A percentile compares a stretch with the other conserved stretches of the same genome.
Evolutionary conservation across 2,797 vertebrate genomes (phyloP).

Genomic region (Squalus acanthias): DNA sequence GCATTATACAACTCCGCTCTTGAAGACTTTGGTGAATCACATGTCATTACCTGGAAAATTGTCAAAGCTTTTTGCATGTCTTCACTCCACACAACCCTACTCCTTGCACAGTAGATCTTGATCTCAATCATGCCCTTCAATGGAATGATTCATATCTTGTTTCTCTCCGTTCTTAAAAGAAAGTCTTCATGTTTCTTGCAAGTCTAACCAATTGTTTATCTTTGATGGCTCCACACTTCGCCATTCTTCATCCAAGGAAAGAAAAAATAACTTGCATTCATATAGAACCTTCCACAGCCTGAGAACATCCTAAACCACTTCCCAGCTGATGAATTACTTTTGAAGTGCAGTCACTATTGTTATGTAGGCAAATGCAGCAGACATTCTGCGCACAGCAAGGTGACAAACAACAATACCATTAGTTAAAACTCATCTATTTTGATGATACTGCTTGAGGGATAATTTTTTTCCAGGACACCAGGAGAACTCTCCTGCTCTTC

Average conservation of each 20-base stretch:
- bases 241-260: background rate
- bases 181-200: background rate
- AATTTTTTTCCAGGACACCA: background rate
- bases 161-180: conserved; percentile 2
- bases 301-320: background rate
- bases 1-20: background rate
- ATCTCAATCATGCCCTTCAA: conserved; percentile 5
- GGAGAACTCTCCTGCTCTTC: background rate
- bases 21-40: background rate
- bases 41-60: background rate
- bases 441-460: background rate
- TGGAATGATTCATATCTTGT: background rate
- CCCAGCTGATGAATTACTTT: background rate
- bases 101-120: background rate
- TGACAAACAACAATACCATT: background rate
- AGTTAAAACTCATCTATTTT: background rate
- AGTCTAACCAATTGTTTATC: background rate
- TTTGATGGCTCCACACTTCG: background rate
- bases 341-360: background rate
- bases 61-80: background rate
- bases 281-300: background rate
- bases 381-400: background rate
- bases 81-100: background rate
- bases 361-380: background rate
- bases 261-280: background rate